Evolutionary conservation across 2,797 vertebrate genomes (phyloP), one percentile per base, ranked within the genome.

Genomic region (Eulemur rubriventer): DNA sequence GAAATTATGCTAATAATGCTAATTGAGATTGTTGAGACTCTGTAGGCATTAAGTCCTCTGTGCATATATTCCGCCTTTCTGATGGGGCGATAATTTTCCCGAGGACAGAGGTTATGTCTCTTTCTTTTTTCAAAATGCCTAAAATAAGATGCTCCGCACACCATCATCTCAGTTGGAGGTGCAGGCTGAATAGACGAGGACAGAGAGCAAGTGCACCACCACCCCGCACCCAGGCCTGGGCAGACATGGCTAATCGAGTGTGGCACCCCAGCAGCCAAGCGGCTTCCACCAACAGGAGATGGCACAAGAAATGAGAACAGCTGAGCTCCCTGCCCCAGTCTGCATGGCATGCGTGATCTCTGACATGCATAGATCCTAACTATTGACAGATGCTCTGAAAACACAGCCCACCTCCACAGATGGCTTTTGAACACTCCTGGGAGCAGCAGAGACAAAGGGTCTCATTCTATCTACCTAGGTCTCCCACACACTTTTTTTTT

Each of bases 41-140:
- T 83, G 52, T 43, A 65, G 63, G 41, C 59, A 76, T 75, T 35
- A 91, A 89, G 69, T n/a, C 35, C 35, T 96, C 97, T 35, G 75
- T 83, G 75, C 75, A 22, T 57, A 20, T 30, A 41, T 76, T 94
- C 94, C 81, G 72, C 91, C 79, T 96, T 93, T 79, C 91, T 81
- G 82, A 93, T 61, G 35, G 28, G 35, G 75, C 43, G 76, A 26
- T 91, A 96, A 97, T 96, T 95, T 95, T 91, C 94, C 75, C 67
- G 86, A 81, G 80, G 89, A 82, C 94, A 96, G 91, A 95, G 94
- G 91, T 94, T 86, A 92, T 28, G 63, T 46, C 90, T 83, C 52
- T 55, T 73, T 80, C 70, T 73, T 81, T 96, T 96, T 94, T 67
- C 63, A 78, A 96, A 92, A 96, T 61, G 89, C 63, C 93, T 92